Evolutionary conservation across 2,888 invertebrate species (phyloP).

Genomic region (Crioceris asparagi): DNA sequence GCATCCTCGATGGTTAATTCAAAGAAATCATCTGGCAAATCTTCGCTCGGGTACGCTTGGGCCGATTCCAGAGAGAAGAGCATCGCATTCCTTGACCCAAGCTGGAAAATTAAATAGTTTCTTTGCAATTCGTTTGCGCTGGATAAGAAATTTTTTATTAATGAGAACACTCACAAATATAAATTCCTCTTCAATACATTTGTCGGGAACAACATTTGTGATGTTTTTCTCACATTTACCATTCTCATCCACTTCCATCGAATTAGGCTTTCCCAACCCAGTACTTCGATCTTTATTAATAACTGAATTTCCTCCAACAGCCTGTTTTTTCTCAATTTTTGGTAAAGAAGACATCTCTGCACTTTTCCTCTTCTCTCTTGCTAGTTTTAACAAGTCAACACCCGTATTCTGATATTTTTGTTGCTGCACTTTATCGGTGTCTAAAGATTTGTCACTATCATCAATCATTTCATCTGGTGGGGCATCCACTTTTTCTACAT

Average conservation of each 20-base stretch:
- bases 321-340: conserved; percentile 16
- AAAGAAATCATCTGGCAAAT: conserved; percentile 80
- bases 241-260: conserved; percentile 23
- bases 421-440: conserved; percentile 11
- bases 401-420: conserved; percentile 19
- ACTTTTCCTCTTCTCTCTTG: conserved; percentile 24
- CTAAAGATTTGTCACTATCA: too few relatives aligned
- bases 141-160: neutral
- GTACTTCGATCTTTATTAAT: conserved; percentile 2
- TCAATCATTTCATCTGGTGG: too few relatives aligned
- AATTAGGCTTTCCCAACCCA: conserved; percentile 10
- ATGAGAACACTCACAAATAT: conserved; percentile 33
- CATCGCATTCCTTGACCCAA: conserved; percentile 65
- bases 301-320: conserved; percentile 8
- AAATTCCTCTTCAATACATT: conserved; percentile 31
- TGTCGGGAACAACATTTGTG: conserved; percentile 10
- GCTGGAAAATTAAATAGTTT: conserved; percentile 38
- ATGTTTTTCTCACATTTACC: conserved; percentile 13
- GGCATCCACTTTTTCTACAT: neutral
- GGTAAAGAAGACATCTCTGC: conserved; percentile 7
- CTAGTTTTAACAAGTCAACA: conserved; percentile 24
- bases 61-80: conserved; percentile 54
- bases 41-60: conserved; percentile 54
- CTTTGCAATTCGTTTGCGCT: neutral
- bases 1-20: conserved; percentile 77